Conservation (phyloP, 2,113 vertebrate genomes). For the Prunella himalayana region DNA sequence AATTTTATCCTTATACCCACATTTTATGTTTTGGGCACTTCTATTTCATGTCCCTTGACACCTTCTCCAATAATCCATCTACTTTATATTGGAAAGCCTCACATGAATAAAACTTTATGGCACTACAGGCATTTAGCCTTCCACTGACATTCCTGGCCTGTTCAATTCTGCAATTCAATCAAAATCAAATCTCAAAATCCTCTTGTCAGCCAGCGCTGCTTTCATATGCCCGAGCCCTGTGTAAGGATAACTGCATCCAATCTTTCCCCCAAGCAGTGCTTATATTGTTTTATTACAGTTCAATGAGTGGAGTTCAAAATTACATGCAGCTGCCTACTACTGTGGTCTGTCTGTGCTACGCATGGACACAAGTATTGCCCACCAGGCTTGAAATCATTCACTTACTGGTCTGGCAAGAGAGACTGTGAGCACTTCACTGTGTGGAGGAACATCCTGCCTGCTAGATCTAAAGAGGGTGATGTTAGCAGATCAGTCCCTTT, state of each 20-base stretch:
- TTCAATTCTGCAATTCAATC: constrained; percentile 86
- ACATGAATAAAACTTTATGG: constrained; percentile 85
- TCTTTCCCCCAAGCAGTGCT: constrained; percentile 81
- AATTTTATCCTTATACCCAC: constrained; percentile 68
- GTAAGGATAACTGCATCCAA: constrained; percentile 81
- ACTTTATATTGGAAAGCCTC: constrained; percentile 83
- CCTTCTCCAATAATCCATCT: constrained; percentile 81
- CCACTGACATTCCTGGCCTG: constrained; percentile 81
- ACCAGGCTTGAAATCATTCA: constrained; percentile 83
- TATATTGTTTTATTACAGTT: constrained; percentile 91
- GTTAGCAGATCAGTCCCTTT: constrained; percentile 80
- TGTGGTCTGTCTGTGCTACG: constrained; percentile 75
- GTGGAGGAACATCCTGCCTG: constrained; percentile 74
- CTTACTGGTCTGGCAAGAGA: constrained; percentile 74
- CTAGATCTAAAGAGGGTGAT: constrained; percentile 75
- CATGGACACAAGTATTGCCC: constrained; percentile 77
- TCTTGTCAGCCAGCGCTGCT: constrained; percentile 81
- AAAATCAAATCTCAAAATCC: constrained; percentile 86
- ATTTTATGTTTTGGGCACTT: constrained; percentile 73
- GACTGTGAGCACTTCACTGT: constrained; percentile 69
- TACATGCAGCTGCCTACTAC: constrained; percentile 84
- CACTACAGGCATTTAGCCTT: constrained; percentile 83
- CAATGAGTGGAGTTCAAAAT: constrained; percentile 87
- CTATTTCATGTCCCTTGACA: constrained; percentile 77
- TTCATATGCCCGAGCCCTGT: constrained; percentile 78